Conservation (phyloP, 2,888 invertebrate genomes). For the Lymantria monacha region DNA sequence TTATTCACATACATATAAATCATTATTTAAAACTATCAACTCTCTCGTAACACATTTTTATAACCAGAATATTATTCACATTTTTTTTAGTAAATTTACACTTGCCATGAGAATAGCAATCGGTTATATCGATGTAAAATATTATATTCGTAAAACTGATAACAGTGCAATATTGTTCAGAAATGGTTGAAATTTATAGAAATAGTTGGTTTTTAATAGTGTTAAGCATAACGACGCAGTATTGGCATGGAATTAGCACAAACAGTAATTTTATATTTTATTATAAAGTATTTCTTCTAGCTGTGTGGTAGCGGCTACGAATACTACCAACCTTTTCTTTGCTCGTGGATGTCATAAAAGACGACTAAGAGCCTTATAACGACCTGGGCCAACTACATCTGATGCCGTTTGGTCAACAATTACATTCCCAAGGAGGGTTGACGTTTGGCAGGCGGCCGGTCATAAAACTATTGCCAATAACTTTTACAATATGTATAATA, state of each 20-base stretch:
- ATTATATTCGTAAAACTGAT: conserved; percentile 6
- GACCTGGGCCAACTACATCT: no score
- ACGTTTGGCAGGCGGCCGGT: no score
- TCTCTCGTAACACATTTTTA: neutral
- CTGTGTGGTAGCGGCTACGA: no score
- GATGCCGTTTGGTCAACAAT: no score
- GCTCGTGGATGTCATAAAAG: no score
- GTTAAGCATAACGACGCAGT: neutral
- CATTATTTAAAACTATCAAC: neutral
- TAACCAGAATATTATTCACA: neutral
- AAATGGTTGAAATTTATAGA: conserved; percentile 2
- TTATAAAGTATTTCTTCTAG: no score
- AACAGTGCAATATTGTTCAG: neutral
- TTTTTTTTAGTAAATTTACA: neutral
- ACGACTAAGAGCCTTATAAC: no score
- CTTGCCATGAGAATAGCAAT: conserved; percentile 2
- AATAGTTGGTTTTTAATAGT: neutral
- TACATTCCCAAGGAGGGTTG: no score
- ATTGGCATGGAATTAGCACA: neutral
- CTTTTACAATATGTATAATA: no score
- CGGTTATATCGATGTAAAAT: conserved; percentile 1
- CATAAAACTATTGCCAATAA: no score
- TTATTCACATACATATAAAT: no score
- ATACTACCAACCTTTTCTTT: no score
- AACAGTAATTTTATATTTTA: neutral